Conservation (phyloP, 1,140 invertebrate genomes). For the Bombus haemorrhoidalis region DNA sequence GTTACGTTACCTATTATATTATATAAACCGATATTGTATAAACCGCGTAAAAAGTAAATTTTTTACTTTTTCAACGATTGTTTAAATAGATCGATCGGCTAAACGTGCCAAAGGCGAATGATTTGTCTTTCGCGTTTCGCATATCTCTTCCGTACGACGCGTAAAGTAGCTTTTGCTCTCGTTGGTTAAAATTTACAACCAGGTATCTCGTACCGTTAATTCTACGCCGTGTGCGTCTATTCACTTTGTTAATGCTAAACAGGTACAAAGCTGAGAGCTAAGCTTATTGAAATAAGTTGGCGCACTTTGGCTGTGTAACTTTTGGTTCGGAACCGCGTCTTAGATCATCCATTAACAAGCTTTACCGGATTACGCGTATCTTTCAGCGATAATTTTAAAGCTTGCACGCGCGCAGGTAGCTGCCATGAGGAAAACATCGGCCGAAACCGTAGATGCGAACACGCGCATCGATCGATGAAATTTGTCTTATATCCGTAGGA, state of each 20-base stretch:
- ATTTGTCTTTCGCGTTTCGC: background rate
- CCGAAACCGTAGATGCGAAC: background rate
- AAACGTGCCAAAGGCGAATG: background rate
- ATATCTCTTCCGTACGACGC: background rate
- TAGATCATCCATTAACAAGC: background rate
- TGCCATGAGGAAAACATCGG: background rate
- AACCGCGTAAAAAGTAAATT: too few relatives aligned
- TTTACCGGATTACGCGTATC: background rate
- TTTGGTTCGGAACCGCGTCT: too few relatives aligned
- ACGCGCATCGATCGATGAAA: too few relatives aligned
- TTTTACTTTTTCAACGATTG: background rate
- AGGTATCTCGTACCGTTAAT: background rate
- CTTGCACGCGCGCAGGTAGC: background rate
- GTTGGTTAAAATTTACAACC: background rate
- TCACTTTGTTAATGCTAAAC: background rate
- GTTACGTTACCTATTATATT: background rate
- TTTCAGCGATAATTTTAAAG: background rate
- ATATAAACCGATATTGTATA: background rate
- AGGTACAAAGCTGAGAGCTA: background rate
- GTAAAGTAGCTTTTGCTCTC: background rate
- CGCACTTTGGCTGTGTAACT: background rate
- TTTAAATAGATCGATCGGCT: background rate
- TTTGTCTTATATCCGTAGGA: too few relatives aligned
- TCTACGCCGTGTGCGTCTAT: background rate
- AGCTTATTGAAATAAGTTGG: background rate